Conservation (phyloP, 2,888 invertebrate species). For the Apoderus coryli region DNA sequence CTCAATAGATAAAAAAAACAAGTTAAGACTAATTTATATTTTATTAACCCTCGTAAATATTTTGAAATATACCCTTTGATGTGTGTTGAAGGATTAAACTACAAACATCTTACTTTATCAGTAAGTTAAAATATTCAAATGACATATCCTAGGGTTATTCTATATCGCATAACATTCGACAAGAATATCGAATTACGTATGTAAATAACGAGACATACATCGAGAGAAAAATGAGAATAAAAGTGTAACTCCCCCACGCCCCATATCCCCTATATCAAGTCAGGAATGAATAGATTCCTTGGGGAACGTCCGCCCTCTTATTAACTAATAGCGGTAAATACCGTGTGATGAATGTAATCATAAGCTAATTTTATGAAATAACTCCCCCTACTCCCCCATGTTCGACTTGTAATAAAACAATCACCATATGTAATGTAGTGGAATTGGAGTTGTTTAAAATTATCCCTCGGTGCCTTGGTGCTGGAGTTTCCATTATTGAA, state of each 20-base stretch:
- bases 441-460: constrained; percentile 25
- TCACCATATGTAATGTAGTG: constrained; percentile 28
- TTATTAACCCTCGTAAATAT: too few relatives aligned
- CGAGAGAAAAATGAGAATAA: too few relatives aligned
- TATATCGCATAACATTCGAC: constrained; percentile 17
- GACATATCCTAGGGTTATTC: constrained; percentile 1
- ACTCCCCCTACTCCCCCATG: constrained; percentile 19
- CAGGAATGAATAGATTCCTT: too few relatives aligned
- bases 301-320: constrained; percentile 29
- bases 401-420: constrained; percentile 31
- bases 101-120: too few relatives aligned
- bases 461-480: constrained; percentile 22
- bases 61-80: too few relatives aligned
- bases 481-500: constrained; percentile 21
- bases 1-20: too few relatives aligned
- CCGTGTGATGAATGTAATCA: constrained; percentile 35
- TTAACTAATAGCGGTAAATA: constrained; percentile 36
- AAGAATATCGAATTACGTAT: constrained; percentile 27
- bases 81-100: too few relatives aligned
- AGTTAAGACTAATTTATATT: too few relatives aligned
- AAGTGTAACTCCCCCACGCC: too few relatives aligned
- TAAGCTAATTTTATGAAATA: constrained; percentile 32
- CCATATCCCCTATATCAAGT: too few relatives aligned
- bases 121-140: too few relatives aligned
- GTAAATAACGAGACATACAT: constrained; percentile 27